phyloP scores from a whole-genome alignment of 2,113 vertebrate species.

The Puntigrus tetrazona region DNA sequence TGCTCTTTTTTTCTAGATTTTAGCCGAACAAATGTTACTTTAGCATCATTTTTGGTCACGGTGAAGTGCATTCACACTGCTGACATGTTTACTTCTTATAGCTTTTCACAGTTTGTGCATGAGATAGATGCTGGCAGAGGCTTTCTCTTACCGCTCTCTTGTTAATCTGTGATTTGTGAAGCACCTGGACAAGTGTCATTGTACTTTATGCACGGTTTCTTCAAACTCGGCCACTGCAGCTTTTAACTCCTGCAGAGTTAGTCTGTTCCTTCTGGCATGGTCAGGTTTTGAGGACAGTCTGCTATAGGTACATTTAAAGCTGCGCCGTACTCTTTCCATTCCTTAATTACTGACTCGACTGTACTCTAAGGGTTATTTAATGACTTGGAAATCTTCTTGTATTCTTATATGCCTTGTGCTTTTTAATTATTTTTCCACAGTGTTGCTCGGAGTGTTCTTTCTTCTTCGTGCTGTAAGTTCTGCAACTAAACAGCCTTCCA shows the following conservation, averaged over 20 bases:
- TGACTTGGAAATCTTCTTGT: conserved; percentile 15
- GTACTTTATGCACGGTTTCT: neutral
- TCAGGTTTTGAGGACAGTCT: neutral
- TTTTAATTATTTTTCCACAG: neutral
- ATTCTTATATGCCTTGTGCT: neutral
- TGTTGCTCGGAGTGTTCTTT: neutral
- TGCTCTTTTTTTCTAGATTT: too few relatives aligned
- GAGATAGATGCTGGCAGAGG: neutral
- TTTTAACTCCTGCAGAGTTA: neutral
- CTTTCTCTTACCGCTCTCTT: neutral
- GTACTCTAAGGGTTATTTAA: conserved; percentile 3
- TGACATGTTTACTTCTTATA: neutral
- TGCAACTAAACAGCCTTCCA: neutral
- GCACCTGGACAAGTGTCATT: neutral
- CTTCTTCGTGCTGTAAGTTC: neutral
- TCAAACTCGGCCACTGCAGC: neutral
- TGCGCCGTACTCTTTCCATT: neutral
- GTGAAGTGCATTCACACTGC: neutral
- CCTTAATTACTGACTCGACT: neutral
- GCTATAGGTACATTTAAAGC: neutral
- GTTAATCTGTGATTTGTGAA: neutral
- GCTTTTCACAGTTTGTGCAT: neutral
- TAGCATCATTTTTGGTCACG: neutral
- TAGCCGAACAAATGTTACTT: neutral
- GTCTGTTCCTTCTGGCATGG: neutral